phyloP scores from a whole-genome alignment of 1,140 invertebrate species.

The Aphelinus atriplicis region DNA sequence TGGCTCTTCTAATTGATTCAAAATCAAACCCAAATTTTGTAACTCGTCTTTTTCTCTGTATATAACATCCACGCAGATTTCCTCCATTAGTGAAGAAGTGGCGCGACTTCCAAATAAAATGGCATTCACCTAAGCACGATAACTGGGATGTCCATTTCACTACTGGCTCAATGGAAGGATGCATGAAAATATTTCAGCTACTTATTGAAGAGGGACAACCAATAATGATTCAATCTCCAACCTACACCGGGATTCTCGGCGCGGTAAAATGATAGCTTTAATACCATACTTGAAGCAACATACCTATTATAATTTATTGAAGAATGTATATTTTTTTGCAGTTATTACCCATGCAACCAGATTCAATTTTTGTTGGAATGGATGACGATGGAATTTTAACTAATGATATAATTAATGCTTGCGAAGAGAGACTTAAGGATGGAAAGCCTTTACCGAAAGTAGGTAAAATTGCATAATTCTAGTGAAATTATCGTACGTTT shows the following conservation, averaged over 20 bases:
- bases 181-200: conserved; percentile 76
- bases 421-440: conserved; percentile 46
- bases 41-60: background rate
- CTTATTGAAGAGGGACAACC: conserved; percentile 73
- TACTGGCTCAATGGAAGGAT: conserved; percentile 78
- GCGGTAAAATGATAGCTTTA: conserved; percentile 41
- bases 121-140: conserved; percentile 70
- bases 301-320: too few species aligned
- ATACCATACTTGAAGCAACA: conserved; percentile 11
- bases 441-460: conserved; percentile 58
- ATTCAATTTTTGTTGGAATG: conserved; percentile 56
- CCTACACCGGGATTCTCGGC: conserved; percentile 71
- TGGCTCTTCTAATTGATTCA: too few species aligned
- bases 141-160: conserved; percentile 74
- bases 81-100: conserved; percentile 71
- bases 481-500: background rate
- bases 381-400: conserved; percentile 60
- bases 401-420: conserved; percentile 49
- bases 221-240: conserved; percentile 73
- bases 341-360: conserved; percentile 38
- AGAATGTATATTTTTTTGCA: too few species aligned
- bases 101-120: conserved; percentile 69
- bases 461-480: background rate
- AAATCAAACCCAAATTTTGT: too few species aligned
- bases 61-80: conserved; percentile 56